Conservation (phyloP, 2,113 vertebrate genomes). For the Alexandromys fortis region DNA sequence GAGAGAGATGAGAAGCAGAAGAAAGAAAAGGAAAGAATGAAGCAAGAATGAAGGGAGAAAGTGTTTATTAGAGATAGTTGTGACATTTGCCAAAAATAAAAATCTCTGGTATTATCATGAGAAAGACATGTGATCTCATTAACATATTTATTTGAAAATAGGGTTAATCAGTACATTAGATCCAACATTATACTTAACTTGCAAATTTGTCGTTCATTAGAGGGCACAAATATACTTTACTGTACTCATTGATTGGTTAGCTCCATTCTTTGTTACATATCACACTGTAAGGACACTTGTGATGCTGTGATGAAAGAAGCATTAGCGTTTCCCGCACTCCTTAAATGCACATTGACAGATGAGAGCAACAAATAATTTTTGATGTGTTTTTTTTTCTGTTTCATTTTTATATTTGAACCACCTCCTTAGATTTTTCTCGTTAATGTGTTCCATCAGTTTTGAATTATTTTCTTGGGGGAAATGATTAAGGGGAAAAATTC, state of each 20-base stretch:
- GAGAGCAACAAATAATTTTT: slow-evolving; percentile 62
- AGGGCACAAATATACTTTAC: slow-evolving; percentile 28
- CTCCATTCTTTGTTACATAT: neutral
- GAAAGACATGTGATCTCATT: neutral
- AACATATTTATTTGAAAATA: slow-evolving; percentile 48
- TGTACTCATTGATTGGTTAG: neutral
- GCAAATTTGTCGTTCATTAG: slow-evolving; percentile 33
- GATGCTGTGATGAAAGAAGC: slow-evolving; percentile 17
- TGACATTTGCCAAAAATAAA: slow-evolving; percentile 12
- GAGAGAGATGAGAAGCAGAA: neutral
- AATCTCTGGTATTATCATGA: neutral
- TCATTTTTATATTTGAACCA: slow-evolving; percentile 58
- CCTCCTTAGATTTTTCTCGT: slow-evolving; percentile 41
- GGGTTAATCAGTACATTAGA: neutral
- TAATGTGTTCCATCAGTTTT: slow-evolving; percentile 52
- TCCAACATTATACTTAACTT: slow-evolving; percentile 11
- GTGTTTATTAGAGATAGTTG: neutral
- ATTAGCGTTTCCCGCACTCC: slow-evolving; percentile 32
- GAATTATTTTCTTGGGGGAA: slow-evolving; percentile 61
- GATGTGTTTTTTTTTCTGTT: slow-evolving; percentile 48
- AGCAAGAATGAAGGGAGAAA: neutral
- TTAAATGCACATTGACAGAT: slow-evolving; percentile 7
- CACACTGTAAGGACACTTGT: neutral
- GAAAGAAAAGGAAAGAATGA: neutral
- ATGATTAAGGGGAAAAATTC: slow-evolving; percentile 56